Evolutionary conservation across 2,797 vertebrate genomes (phyloP).

Genomic region (Tarsius wallacei): DNA sequence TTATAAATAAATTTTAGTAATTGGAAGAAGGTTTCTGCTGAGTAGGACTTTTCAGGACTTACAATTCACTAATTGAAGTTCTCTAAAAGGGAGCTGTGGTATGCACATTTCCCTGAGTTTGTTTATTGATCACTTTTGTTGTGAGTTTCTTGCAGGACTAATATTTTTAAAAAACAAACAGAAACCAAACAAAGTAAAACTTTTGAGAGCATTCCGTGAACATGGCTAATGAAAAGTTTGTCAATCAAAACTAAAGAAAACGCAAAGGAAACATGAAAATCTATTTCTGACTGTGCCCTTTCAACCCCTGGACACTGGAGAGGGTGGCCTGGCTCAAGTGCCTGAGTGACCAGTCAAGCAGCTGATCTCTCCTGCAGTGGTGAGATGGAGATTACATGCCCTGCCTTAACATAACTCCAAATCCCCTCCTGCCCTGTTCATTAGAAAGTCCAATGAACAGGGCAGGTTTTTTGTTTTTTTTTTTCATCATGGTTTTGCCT

Average conservation of each 20-base stretch:
- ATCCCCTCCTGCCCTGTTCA: not conserved
- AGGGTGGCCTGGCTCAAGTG: not conserved
- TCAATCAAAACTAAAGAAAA: not conserved
- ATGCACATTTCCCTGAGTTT: not conserved
- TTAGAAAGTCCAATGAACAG: not conserved
- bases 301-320: not conserved
- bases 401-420: not conserved
- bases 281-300: not conserved
- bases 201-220: not conserved
- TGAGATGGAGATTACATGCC: not conserved
- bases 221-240: not conserved
- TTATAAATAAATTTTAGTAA: constrained; percentile 10
- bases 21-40: not conserved
- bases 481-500: not conserved
- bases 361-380: not conserved
- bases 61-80: fast-evolving
- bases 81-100: not conserved
- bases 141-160: not conserved
- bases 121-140: not conserved
- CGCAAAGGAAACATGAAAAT: not conserved
- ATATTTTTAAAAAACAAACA: not conserved
- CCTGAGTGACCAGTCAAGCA: not conserved
- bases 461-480: no score
- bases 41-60: not conserved
- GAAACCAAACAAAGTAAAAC: not conserved